Percentiles rank a stretch among this genome's conserved stretches.
phyloP scores from a whole-genome alignment of 2,797 vertebrate genomes.

The Mormyrops boulengeri region DNA sequence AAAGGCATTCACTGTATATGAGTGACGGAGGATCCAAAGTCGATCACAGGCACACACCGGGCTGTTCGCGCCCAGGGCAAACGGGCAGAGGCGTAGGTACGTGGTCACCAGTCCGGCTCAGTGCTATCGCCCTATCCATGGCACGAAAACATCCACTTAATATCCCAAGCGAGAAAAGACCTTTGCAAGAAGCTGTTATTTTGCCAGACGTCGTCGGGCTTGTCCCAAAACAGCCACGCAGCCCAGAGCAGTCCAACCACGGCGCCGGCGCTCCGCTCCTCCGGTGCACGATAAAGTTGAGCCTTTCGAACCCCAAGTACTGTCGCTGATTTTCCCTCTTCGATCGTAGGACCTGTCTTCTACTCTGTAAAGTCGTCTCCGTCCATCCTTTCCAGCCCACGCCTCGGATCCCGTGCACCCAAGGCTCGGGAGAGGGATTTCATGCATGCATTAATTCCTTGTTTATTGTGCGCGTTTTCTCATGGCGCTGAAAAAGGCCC shows the following conservation, averaged over 20 bases:
- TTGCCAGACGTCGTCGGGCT: slow-evolving; percentile 14
- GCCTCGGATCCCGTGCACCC: slow-evolving; percentile 19
- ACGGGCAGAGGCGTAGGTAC: slow-evolving; percentile 21
- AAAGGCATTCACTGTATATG: not conserved
- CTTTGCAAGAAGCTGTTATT: not conserved
- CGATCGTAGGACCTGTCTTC: not conserved
- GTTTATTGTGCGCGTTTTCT: slow-evolving; percentile 67
- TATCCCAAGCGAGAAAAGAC: slow-evolving; percentile 21
- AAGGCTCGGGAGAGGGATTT: slow-evolving; percentile 13
- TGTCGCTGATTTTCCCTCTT: not conserved
- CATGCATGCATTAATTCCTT: slow-evolving; percentile 33
- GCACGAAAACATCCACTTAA: slow-evolving; percentile 33
- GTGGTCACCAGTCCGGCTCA: slow-evolving; percentile 32
- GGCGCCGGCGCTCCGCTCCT: not conserved
- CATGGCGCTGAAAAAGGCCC: slow-evolving; percentile 29
- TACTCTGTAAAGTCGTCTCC: not conserved
- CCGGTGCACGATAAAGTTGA: not conserved
- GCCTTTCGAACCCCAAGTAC: not conserved
- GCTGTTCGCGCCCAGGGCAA: slow-evolving; percentile 32
- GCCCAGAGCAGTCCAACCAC: slow-evolving; percentile 18
- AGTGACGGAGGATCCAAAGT: not conserved
- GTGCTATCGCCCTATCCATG: slow-evolving; percentile 43
- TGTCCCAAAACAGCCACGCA: slow-evolving; percentile 13
- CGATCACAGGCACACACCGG: slow-evolving; percentile 27
- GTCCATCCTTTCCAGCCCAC: slow-evolving; percentile 29